Evolutionary conservation across 2,113 vertebrate genomes (phyloP), one percentile per base, ranked within the genome.

Genomic region (Triplophysa siluroides): DNA sequence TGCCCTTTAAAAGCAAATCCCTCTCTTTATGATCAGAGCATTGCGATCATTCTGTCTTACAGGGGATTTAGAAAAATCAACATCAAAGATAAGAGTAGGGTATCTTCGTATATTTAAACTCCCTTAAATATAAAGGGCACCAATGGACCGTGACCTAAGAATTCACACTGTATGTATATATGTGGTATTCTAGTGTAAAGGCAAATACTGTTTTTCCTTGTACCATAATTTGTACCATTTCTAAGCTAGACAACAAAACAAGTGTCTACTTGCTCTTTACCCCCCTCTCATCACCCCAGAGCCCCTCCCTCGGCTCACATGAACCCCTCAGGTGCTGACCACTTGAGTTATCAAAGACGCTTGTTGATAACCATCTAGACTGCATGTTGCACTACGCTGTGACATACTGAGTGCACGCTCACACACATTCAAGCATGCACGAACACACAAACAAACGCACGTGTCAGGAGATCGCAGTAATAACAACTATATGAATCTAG

Each of bases 1-100:
- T 86, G 87, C 86, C 88, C 83, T 83, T 89, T 91, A 58, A 61
- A 72, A 85, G 90, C 83, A 66, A 54, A 76, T 18, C 78, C 69
- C 50, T 71, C 60, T 66, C 33, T 41, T 65, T 54, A 33, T 33
- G n/a, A 75, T 62, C 58, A n/a, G 18, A 63, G 58, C 21, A 63
- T 45, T 47, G 26, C 63, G 43, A 63, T 19, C 43, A 63, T 75
- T 62, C 72, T 47, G 23, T 47, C 73, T 52, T 45, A 38, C 33
- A n/a, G 45, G 4, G 14, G 56, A 63, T 29, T 62, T 47, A 47
- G 41, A 47, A 19, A 47, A 75, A 75, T 47, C 38, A 63, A 50
- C 73, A 56, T 11, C 47, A 11, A 45, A 21, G 26, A 50, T 26
- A 29, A 54, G 19, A 23, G 6, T 26, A 43, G 24, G 5, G 63